Base-by-base conservation (phyloP, 2,888 invertebrate species). In the Catocala sponsa region DNA sequence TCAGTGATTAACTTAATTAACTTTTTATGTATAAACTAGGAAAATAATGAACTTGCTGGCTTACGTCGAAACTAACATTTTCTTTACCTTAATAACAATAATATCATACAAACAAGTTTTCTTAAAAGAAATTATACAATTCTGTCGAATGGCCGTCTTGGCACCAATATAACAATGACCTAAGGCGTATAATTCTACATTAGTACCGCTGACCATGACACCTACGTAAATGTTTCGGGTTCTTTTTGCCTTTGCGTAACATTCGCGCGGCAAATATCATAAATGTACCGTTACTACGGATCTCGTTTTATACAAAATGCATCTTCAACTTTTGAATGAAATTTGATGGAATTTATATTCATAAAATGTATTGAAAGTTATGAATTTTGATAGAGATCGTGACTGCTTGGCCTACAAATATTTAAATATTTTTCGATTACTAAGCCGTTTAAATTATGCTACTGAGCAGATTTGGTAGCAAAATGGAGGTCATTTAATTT, bases 231-330 rank as follows among this genome's bases (percentile, higher is more conserved):
- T 76, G 64, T 70, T 70, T 73, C 58, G 43, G 58, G 59, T 55
- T 63, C n/a, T 76, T 76, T 76, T 76, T 63, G 6, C n/a, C 7
- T 57, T 76, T 76, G 71, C 74, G 79, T 73, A 76, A 76, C 50
- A 57, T 61, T 65, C 12, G 43, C 62, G 43, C 33, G 59, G 41
- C 56, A 61, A 63, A 65, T 58, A 13, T 35, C 46, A 12, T 33
- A 48, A 61, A 47, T 2, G 4, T 43, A 56, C 47, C 47, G 56
- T 33, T 55, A 10, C 6, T 47, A 9, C 9, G 42, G 13, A 12
- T 51, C 38, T 12, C 33, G 12, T 7, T 38, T 7, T 38, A 38
- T 15, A 11, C 13, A 35, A 55, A 13, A 25, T 42, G 10, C 13
- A 42, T 42, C 42, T 41, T 42, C 15, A 42, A 15, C 4, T 13